A percentile compares a stretch with the other conserved stretches of the same genome.
Evolutionary conservation across 2,888 invertebrate species (phyloP).

Genomic region (Smittia aterrima): DNA sequence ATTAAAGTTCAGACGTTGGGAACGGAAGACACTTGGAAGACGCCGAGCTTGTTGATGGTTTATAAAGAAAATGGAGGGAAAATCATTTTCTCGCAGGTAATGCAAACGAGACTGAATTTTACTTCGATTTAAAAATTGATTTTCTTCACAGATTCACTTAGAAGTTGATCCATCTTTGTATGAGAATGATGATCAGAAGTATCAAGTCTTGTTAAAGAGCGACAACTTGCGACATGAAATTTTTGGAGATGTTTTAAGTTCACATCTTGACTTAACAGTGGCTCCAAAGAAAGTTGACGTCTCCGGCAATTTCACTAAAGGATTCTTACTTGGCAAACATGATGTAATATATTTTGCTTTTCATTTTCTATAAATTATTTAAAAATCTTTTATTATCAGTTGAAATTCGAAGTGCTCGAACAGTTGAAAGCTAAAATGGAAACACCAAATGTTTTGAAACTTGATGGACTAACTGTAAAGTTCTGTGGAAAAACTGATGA

Average conservation of each 20-base stretch:
- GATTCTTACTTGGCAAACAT: conserved; percentile 73
- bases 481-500: conserved; percentile 68
- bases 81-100: conserved; percentile 77
- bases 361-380: background rate
- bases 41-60: conserved; percentile 75
- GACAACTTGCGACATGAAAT: conserved; percentile 75
- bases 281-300: conserved; percentile 51
- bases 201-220: conserved; percentile 59
- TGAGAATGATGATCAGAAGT: conserved; percentile 62
- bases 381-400: conserved; percentile 53
- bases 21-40: conserved; percentile 84
- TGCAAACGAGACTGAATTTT: background rate
- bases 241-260: conserved; percentile 69
- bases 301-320: conserved; percentile 59
- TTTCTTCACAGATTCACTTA: conserved; percentile 67
- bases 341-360: conserved; percentile 60
- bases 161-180: conserved; percentile 73
- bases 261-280: conserved; percentile 59
- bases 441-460: conserved; percentile 57
- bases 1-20: conserved; percentile 75
- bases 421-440: conserved; percentile 57
- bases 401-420: conserved; percentile 69
- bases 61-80: conserved; percentile 64
- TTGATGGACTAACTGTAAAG: conserved; percentile 63
- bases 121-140: background rate